phyloP scores from a whole-genome alignment of 2,113 vertebrate species.

The Lutjanus erythropterus region DNA sequence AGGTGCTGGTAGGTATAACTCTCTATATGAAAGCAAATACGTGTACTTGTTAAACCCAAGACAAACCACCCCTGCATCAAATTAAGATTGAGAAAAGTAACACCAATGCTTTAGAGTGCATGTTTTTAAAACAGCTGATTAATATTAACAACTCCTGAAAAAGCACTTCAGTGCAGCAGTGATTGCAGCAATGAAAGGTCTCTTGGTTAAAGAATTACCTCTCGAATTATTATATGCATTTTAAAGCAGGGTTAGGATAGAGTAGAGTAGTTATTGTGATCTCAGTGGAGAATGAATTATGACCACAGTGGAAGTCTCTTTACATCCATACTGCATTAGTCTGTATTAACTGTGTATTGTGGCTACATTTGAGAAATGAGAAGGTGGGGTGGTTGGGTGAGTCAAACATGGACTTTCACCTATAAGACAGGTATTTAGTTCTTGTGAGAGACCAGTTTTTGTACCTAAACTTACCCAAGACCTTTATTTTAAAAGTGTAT shows the following conservation, averaged over 20 bases:
- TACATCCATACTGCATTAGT: background rate
- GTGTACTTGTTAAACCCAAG: too few species aligned
- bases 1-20: background rate
- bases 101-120: background rate
- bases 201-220: background rate
- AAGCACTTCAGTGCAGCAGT: background rate
- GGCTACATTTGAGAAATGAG: background rate
- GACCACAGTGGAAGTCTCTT: background rate
- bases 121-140: background rate
- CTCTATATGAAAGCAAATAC: too few species aligned
- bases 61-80: background rate
- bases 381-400: too few species aligned
- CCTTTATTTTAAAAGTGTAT: too few species aligned
- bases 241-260: slow-evolving; percentile 1
- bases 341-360: background rate
- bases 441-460: too few species aligned
- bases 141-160: background rate
- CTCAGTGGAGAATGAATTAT: slow-evolving; percentile 13
- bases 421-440: too few species aligned
- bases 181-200: background rate
- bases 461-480: too few species aligned
- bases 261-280: slow-evolving; percentile 4
- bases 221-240: background rate
- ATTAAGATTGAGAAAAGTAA: background rate
- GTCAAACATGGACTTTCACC: too few species aligned